Evolutionary conservation across 2,113 vertebrate species (phyloP).

Genomic region (Petaurus breviceps): DNA sequence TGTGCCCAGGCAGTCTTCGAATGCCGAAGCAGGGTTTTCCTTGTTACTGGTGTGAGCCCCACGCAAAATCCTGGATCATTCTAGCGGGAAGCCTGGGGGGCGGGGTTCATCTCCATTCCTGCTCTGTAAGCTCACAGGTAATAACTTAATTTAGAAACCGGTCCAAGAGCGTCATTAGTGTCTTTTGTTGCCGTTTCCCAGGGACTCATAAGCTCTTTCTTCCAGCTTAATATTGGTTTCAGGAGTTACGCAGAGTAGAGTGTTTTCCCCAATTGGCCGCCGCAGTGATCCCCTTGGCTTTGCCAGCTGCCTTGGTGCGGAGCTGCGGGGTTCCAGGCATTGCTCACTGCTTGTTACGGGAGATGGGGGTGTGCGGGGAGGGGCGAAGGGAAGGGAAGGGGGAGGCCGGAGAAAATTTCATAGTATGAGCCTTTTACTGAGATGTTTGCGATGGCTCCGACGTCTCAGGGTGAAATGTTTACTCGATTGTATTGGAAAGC

Average conservation of each 20-base stretch:
- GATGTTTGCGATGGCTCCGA: no score
- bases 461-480: background rate
- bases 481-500: background rate
- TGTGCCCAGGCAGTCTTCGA: no score
- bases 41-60: no score
- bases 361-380: no score
- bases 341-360: no score
- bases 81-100: background rate
- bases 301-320: constrained; percentile 82
- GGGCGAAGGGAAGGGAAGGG: no score
- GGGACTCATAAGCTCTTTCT: constrained; percentile 76
- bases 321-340: constrained; percentile 46
- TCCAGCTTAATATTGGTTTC: no score
- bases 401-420: background rate
- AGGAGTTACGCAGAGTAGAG: constrained; percentile 77
- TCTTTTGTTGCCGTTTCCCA: constrained; percentile 81
- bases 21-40: no score
- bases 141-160: constrained; percentile 81
- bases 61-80: no score
- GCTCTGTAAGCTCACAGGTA: constrained; percentile 76
- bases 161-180: constrained; percentile 79
- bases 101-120: background rate
- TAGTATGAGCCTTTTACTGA: background rate
- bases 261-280: constrained; percentile 83
- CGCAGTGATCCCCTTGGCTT: constrained; percentile 77